Conservation (phyloP, 2,888 invertebrate species). For the Thymelicus sylvestris region DNA sequence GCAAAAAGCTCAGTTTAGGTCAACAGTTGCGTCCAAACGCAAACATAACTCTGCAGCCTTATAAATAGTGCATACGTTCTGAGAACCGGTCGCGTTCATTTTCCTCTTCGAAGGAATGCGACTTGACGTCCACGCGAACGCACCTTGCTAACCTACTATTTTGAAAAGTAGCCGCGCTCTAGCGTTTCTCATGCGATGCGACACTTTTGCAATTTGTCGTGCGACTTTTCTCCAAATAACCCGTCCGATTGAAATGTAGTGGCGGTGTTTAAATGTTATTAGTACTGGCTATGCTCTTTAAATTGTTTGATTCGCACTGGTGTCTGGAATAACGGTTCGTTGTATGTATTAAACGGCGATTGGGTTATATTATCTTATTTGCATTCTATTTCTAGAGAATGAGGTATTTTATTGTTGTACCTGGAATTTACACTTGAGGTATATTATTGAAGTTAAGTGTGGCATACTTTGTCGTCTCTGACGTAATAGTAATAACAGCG, state of each 20-base stretch:
- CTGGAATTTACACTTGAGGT: conserved; percentile 50
- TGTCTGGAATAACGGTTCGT: conserved; percentile 58
- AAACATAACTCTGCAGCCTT: conserved; percentile 53
- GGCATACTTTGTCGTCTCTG: conserved; percentile 38
- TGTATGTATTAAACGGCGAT: conserved; percentile 51
- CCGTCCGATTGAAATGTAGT: conserved; percentile 52
- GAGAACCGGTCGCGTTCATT: conserved; percentile 72
- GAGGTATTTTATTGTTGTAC: conserved; percentile 54
- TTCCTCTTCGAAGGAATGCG: conserved; percentile 79
- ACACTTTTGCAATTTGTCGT: conserved; percentile 41
- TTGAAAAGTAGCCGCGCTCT: conserved; percentile 39
- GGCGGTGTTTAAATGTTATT: conserved; percentile 45
- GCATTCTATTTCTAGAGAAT: conserved; percentile 57
- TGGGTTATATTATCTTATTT: conserved; percentile 55
- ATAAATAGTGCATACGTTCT: conserved; percentile 79
- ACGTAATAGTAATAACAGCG: conserved; percentile 31
- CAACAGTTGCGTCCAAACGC: conserved; percentile 31
- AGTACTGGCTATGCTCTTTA: conserved; percentile 40
- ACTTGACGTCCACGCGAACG: conserved; percentile 67
- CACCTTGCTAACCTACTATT: conserved; percentile 52
- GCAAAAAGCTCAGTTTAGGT: conserved; percentile 45
- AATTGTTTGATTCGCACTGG: conserved; percentile 41
- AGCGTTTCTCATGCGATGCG: conserved; percentile 35
- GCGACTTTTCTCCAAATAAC: conserved; percentile 46
- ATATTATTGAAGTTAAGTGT: conserved; percentile 42